phyloP scores from a whole-genome alignment of 2,888 invertebrate species.

The Yponomeuta plumbellus region DNA sequence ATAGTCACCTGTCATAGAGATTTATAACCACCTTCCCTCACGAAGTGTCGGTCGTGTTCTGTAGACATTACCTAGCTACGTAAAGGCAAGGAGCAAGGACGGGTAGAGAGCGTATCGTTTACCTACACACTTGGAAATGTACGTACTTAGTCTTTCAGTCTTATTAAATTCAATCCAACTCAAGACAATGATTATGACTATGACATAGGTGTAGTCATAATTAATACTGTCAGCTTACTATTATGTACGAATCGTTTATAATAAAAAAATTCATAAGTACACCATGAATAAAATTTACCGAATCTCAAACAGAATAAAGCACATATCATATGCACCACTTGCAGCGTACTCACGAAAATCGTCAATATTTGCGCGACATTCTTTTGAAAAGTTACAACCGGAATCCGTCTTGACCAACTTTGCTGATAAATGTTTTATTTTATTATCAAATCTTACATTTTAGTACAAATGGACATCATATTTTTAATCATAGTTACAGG shows the following conservation, averaged over 20 bases:
- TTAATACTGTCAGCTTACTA: slow-evolving; percentile 2
- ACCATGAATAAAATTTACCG: slow-evolving; percentile 16
- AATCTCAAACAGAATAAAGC: slow-evolving; percentile 64
- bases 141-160: slow-evolving; percentile 69
- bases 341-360: slow-evolving; percentile 46
- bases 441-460: slow-evolving; percentile 38
- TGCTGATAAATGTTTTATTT: slow-evolving; percentile 28
- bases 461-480: slow-evolving; percentile 58
- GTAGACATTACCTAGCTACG: slow-evolving; percentile 26
- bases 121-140: slow-evolving; percentile 10
- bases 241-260: neutral
- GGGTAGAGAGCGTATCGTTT: slow-evolving; percentile 65
- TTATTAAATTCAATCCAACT: slow-evolving; percentile 64
- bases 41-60: neutral
- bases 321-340: slow-evolving; percentile 60
- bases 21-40: neutral
- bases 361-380: slow-evolving; percentile 5
- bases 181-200: slow-evolving; percentile 24
- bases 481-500: slow-evolving; percentile 26
- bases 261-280: neutral
- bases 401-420: slow-evolving; percentile 29
- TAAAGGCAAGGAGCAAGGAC: slow-evolving; percentile 75
- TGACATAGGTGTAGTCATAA: neutral
- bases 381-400: slow-evolving; percentile 14
- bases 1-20: neutral